These are phyloP conservation scores for Tipula helvola DNA, from an alignment of 2,888 invertebrate genomes.

Conservation along the genomic window DNA sequence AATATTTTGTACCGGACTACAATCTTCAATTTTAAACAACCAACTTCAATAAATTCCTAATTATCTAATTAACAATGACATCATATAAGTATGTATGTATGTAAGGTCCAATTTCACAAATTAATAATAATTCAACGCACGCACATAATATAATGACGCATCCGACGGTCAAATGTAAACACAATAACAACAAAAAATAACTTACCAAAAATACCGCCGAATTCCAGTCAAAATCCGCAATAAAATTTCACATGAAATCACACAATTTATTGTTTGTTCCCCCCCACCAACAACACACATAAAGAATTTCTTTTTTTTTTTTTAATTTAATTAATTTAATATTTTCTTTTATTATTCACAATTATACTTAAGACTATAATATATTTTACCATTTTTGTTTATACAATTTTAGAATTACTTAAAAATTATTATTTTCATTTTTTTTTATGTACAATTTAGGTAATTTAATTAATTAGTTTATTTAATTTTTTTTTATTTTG, in stretches of 20 bases:
- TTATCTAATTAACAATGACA: too few species aligned
- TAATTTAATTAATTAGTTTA: background rate
- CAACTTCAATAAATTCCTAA: too few species aligned
- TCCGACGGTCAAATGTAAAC: too few species aligned
- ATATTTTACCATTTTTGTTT: background rate
- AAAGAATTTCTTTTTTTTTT: background rate
- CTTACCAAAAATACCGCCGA: too few species aligned
- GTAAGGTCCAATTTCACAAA: too few species aligned
- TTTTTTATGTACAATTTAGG: background rate
- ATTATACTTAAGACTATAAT: background rate
- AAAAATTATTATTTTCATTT: background rate
- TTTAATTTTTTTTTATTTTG: background rate
- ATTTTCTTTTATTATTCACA: background rate
- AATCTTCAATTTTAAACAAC: too few species aligned
- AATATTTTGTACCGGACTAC: too few species aligned
- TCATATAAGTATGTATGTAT: too few species aligned
- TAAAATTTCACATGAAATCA: background rate
- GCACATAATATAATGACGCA: too few species aligned
- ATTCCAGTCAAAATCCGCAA: too few species aligned
- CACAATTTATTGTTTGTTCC: background rate
- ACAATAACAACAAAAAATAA: too few species aligned
- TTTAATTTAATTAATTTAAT: background rate
- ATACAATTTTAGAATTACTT: slow-evolving; percentile 4
- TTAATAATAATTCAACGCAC: too few species aligned
- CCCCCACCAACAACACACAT: background rate